Evolutionary conservation across 2,113 vertebrate species (phyloP).

Genomic region (Bucco capensis): DNA sequence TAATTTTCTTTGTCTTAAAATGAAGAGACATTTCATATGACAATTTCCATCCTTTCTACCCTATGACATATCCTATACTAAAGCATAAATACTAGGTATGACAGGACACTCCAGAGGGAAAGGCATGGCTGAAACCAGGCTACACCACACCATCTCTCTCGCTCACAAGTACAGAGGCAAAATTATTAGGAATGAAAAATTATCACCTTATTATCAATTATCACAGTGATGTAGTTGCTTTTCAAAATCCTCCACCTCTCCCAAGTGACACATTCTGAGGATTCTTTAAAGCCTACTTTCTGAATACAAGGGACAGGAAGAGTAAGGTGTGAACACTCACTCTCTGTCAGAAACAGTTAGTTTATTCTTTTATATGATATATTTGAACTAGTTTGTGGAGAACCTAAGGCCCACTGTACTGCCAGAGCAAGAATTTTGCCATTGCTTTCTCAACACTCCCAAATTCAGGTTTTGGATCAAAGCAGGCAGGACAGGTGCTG

Average conservation of each 20-base stretch:
- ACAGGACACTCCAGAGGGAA: background rate
- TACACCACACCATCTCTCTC: background rate
- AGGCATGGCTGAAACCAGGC: background rate
- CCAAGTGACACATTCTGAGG: background rate
- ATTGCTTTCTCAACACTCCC: background rate
- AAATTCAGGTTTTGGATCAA: background rate
- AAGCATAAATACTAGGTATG: background rate
- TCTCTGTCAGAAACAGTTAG: background rate
- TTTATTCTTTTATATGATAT: background rate
- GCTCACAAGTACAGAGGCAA: background rate
- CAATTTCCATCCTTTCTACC: background rate
- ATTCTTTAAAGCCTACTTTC: background rate
- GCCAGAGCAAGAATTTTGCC: background rate
- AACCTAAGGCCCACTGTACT: background rate
- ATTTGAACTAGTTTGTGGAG: background rate
- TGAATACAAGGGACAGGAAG: background rate
- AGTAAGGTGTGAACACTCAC: background rate
- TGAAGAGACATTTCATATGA: background rate
- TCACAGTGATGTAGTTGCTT: fast-evolving
- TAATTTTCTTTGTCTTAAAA: background rate
- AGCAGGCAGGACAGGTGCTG: background rate
- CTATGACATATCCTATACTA: background rate
- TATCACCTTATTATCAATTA: too few relatives aligned
- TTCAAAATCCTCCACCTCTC: background rate
- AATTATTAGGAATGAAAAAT: background rate